Conservation (phyloP, 2,113 vertebrate species). For the Callipepla squamata region DNA sequence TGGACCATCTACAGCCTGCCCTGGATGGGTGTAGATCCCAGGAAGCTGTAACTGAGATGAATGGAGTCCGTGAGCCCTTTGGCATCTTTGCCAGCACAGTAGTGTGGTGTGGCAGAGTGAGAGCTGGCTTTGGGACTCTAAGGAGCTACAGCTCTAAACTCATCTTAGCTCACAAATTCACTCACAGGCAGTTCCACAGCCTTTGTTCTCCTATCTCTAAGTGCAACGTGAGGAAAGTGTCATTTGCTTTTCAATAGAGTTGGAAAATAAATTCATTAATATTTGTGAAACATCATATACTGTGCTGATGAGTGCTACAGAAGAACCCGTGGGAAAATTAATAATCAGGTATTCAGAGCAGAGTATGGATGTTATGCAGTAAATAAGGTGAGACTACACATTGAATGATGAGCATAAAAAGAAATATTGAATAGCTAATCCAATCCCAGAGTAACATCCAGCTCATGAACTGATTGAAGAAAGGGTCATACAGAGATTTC, state of each 20-base stretch:
- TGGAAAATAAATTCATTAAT: conserved; percentile 37
- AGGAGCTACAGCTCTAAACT: not conserved
- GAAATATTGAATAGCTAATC: conserved; percentile 49
- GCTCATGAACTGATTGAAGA: not conserved
- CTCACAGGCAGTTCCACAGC: not conserved
- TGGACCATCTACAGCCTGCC: accelerated
- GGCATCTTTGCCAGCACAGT: not conserved
- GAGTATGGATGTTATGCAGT: not conserved
- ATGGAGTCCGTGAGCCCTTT: not conserved
- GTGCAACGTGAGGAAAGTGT: not conserved
- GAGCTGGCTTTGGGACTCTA: not conserved
- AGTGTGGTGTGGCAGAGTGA: not conserved
- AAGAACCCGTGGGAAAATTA: conserved; percentile 35
- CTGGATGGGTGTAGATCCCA: not conserved
- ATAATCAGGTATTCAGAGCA: conserved; percentile 43
- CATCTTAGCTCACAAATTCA: not conserved
- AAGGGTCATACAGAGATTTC: not conserved
- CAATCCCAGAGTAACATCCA: not conserved
- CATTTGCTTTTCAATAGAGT: not conserved
- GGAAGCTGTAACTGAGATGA: not conserved
- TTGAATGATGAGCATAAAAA: conserved; percentile 39
- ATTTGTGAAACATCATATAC: conserved; percentile 17
- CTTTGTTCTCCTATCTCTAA: not conserved
- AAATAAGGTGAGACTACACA: conserved; percentile 14
- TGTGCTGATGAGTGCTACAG: not conserved